Conservation (phyloP, 2,888 invertebrate genomes). For the Piscicola geometra region DNA sequence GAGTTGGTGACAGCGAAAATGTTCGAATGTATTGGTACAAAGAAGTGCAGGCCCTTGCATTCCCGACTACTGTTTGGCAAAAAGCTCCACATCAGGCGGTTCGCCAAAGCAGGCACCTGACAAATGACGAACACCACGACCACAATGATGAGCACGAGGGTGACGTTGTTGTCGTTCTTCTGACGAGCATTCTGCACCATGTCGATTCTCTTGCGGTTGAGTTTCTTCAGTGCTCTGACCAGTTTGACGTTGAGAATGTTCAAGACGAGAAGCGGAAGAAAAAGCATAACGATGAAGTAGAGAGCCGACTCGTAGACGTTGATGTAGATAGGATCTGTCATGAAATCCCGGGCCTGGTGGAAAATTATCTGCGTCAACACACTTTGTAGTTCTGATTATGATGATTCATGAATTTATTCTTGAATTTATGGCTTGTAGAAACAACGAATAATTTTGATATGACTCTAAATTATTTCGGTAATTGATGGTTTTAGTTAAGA, state of each 20-base stretch:
- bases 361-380: too few species aligned
- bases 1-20: conserved; percentile 43
- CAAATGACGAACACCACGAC: conserved; percentile 44
- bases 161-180: conserved; percentile 45
- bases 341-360: conserved; percentile 21
- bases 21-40: conserved; percentile 41
- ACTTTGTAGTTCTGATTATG: too few species aligned
- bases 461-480: too few species aligned
- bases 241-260: conserved; percentile 43
- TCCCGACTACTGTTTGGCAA: conserved; percentile 37
- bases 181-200: conserved; percentile 43
- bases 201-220: conserved; percentile 39
- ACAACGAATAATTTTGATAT: too few species aligned
- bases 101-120: conserved; percentile 44
- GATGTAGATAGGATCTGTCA: conserved; percentile 29
- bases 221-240: conserved; percentile 42
- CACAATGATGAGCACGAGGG: conserved; percentile 44
- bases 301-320: conserved; percentile 35
- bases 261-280: conserved; percentile 42
- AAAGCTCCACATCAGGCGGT: conserved; percentile 43
- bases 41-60: conserved; percentile 45
- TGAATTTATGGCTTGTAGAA: too few species aligned
- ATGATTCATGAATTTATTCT: too few species aligned
- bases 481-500: too few species aligned
- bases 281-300: conserved; percentile 40